phyloP scores from a whole-genome alignment of 2,113 vertebrate species.

The Coracopsis vasa region DNA sequence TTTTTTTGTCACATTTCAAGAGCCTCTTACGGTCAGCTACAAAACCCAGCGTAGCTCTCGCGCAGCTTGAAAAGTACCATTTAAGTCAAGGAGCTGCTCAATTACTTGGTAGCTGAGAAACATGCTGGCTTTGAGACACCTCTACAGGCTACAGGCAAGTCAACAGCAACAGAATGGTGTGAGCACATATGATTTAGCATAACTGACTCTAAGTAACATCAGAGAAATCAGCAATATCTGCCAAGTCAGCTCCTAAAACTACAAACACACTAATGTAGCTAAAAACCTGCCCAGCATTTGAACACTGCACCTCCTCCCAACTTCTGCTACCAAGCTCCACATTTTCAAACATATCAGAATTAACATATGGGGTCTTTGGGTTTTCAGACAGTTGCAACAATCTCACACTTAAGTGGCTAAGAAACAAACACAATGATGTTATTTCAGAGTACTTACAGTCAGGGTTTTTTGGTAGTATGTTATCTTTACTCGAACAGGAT shows the following conservation, averaged over 20 bases:
- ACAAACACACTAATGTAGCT: not conserved
- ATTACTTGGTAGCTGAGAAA: not conserved
- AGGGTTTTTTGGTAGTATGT: conserved; percentile 86
- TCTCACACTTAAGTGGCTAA: not conserved
- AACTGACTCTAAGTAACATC: not conserved
- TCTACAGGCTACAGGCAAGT: not conserved
- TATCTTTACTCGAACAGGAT: conserved; percentile 89
- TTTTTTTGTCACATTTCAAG: not conserved
- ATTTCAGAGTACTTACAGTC: conserved; percentile 77
- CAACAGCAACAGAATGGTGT: not conserved
- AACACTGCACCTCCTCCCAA: not conserved
- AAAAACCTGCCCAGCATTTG: not conserved
- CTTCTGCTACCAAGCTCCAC: not conserved
- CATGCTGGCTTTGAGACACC: not conserved
- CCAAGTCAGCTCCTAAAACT: not conserved
- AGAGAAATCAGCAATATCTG: not conserved
- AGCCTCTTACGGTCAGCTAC: not conserved
- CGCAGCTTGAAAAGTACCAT: not conserved
- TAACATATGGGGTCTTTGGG: not conserved
- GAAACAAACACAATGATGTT: not conserved
- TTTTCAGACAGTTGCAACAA: not conserved
- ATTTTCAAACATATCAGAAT: not conserved
- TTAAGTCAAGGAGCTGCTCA: not conserved
- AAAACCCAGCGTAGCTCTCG: not conserved
- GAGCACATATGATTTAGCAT: rapidly evolving